Percentiles rank a stretch among this genome's conserved stretches.
phyloP scores from a whole-genome alignment of 2,113 vertebrate species.

The Myodes glareolus region DNA sequence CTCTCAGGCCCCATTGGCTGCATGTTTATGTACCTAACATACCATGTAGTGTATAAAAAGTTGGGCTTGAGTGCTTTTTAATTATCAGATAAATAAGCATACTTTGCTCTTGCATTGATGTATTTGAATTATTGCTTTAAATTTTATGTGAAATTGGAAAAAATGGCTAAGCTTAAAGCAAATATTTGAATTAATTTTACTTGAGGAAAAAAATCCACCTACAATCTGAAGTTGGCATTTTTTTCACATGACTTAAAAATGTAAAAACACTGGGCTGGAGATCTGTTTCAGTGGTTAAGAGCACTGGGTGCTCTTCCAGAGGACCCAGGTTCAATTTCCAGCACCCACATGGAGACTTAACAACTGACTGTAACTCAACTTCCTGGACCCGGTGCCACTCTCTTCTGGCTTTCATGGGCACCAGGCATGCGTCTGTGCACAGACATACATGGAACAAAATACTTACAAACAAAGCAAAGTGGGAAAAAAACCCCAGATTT shows the following conservation, averaged over 20 bases:
- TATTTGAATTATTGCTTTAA: constrained; percentile 39
- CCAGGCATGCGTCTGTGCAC: not conserved
- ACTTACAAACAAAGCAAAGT: not conserved
- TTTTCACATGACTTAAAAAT: not conserved
- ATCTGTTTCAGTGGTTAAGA: not conserved
- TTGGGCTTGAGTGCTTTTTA: not conserved
- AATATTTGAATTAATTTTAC: constrained; percentile 39
- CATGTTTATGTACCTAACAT: not conserved
- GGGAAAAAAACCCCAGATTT: not conserved
- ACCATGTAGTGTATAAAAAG: not conserved
- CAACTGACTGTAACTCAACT: not conserved
- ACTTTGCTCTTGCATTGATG: not conserved
- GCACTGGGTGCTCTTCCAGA: not conserved
- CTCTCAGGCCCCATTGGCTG: not conserved
- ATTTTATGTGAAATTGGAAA: not conserved
- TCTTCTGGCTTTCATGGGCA: not conserved
- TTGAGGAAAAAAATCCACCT: not conserved
- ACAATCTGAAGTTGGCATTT: not conserved
- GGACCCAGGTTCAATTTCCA: not conserved
- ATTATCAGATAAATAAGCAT: constrained; percentile 3
- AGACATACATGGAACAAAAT: not conserved
- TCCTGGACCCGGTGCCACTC: not conserved
- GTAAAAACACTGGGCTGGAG: not conserved
- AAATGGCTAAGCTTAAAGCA: constrained; percentile 20
- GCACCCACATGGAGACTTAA: not conserved